Evolutionary conservation across 1,140 invertebrate species (phyloP).

Genomic region (Anastrepha obliqua): DNA sequence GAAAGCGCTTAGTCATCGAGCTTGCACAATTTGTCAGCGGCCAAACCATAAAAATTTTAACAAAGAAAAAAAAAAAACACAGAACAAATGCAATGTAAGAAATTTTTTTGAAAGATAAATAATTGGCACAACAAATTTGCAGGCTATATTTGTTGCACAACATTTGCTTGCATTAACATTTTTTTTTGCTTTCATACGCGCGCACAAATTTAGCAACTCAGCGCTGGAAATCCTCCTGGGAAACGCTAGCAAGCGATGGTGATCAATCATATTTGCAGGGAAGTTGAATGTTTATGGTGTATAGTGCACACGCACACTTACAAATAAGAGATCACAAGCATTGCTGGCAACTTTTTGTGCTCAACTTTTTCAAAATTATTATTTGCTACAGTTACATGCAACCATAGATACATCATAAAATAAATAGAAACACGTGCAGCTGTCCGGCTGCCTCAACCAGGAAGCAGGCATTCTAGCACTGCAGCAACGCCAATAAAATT

Average conservation of each 20-base stretch:
- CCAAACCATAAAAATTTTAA: not conserved
- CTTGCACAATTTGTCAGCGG: slow-evolving; percentile 10
- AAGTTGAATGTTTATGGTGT: not conserved
- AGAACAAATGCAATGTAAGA: not conserved
- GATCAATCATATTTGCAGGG: slow-evolving; percentile 38
- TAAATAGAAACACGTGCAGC: not conserved
- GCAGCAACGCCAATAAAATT: not conserved
- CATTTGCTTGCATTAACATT: not conserved
- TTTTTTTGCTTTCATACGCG: not conserved
- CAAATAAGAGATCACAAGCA: too few species aligned
- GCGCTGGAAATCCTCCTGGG: slow-evolving; percentile 22
- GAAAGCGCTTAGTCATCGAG: slow-evolving; percentile 22
- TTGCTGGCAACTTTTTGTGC: too few species aligned
- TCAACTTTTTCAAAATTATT: too few species aligned
- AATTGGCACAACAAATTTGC: slow-evolving; percentile 35
- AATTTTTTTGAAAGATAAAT: slow-evolving; percentile 6
- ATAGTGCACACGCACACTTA: too few species aligned
- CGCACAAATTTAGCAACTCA: not conserved
- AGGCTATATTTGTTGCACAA: not conserved
- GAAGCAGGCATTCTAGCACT: not conserved
- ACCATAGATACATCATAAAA: not conserved
- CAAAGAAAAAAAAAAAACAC: not conserved
- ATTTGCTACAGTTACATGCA: not conserved
- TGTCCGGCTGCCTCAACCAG: not conserved
- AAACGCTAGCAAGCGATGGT: not conserved